These are phyloP conservation scores for Mizuhopecten yessoensis DNA, from an alignment of 1,140 invertebrate species.

Conservation along the genomic window DNA sequence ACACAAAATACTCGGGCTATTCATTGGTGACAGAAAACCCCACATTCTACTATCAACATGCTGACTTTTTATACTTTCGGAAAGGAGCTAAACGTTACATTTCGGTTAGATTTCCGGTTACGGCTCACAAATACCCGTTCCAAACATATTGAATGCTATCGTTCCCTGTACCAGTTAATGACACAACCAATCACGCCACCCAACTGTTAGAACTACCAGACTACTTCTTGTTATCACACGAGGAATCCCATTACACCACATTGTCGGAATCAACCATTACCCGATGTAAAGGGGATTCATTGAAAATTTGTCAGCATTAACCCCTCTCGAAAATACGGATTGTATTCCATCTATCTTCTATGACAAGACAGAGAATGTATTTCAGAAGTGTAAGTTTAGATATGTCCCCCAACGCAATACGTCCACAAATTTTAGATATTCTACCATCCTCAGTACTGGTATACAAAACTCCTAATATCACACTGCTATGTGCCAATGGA, in stretches of 20 bases:
- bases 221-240: neutral
- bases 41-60: neutral
- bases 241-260: neutral
- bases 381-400: too few relatives aligned
- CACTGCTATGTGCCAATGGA: too few relatives aligned
- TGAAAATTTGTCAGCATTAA: neutral
- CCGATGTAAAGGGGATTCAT: too few relatives aligned
- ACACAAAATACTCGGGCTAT: neutral
- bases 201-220: slow-evolving; percentile 36
- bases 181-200: slow-evolving; percentile 13
- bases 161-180: slow-evolving; percentile 50
- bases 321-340: too few relatives aligned
- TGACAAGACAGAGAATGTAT: too few relatives aligned
- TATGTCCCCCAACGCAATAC: too few relatives aligned
- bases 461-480: neutral
- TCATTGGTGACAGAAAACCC: neutral
- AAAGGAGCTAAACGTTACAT: neutral
- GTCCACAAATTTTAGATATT: too few relatives aligned
- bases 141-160: neutral
- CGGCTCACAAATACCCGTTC: neutral
- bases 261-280: too few relatives aligned
- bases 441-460: too few relatives aligned
- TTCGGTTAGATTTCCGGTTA: slow-evolving; percentile 40
- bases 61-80: neutral
- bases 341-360: too few relatives aligned